phyloP scores from a whole-genome alignment of 2,113 vertebrate species.

The Chaenocephalus aceratus region DNA sequence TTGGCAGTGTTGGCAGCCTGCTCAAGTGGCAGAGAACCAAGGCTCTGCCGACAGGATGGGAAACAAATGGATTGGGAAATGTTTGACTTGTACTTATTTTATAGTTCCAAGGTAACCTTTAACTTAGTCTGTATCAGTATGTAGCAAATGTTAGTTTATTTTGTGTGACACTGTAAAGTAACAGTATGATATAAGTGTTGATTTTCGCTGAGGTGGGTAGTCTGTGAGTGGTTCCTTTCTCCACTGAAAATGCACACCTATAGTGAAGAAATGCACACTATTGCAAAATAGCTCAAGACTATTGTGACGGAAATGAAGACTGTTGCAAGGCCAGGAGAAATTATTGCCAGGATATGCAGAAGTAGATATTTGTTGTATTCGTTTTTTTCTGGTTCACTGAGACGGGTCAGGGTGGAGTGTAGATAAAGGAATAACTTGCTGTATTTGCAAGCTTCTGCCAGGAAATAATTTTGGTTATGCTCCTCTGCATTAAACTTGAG shows the following conservation, averaged over 20 bases:
- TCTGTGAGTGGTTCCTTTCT: background rate
- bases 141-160: no score
- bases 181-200: background rate
- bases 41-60: background rate
- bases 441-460: conserved; percentile 27
- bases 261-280: conserved; percentile 45
- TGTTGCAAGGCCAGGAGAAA: conserved; percentile 58
- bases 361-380: background rate
- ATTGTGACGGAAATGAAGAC: conserved; percentile 44
- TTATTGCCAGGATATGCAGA: conserved; percentile 47
- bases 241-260: conserved; percentile 20
- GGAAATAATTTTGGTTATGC: conserved; percentile 34
- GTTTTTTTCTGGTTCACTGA: conserved; percentile 50
- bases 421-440: conserved; percentile 39
- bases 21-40: conserved; percentile 28
- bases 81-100: background rate
- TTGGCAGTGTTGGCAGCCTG: background rate
- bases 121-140: background rate
- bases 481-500: conserved; percentile 11
- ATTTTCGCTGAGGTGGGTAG: background rate
- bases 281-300: conserved; percentile 31
- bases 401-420: background rate
- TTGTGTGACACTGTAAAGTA: background rate
- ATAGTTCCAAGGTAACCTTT: background rate
- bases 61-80: background rate